Base-by-base conservation (phyloP, 2,113 vertebrate genomes). In the Ramphastos sulfuratus region DNA sequence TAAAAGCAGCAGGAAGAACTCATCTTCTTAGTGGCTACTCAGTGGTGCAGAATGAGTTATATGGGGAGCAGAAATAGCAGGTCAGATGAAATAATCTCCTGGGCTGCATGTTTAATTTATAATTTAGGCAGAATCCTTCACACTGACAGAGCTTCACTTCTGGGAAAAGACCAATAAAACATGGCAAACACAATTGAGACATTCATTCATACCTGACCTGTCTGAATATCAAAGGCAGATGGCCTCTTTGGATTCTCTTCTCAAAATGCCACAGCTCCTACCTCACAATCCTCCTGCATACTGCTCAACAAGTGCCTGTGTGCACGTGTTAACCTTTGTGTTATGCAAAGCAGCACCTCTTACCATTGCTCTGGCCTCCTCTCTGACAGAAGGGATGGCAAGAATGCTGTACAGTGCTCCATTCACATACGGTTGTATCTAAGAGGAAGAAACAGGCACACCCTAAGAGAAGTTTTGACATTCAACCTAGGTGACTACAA, bases 361-460 rank as follows among this genome's bases (percentile, higher is more conserved):
- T 95, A 99, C 99, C 99, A 99, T 99, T 74, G 99, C 99, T 97
- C 96, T 98, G 25, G 99, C 99, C 96, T 99, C 98, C 91, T 99
- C 98, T 55, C 98, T 98, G 72, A 99, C 97, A 71, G 98, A 97
- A 6, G 98, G 98, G 71, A 99, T 85, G 52, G 97, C 98, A 50
- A 99, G 98, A 94, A 99, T 98, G 93, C 98, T 99, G 85, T 99
- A 99, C 46, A 99, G 97, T 7, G 98, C 98, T 92, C 99, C 99
- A 11, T 99, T 99, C 96, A 99, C 99, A 77, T 99, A 99, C 0
- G 98, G 98, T 35, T 98, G 98, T 76, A 99, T 98, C 99, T 99
- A 92, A 67, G 85, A 93, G 48, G 59, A 84, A 87, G 80, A 64
- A 56, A 79, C 7, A 71, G 16, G 33, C 10, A 67, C 37, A 79